Percentiles rank a stretch among this genome's conserved stretches.
These are phyloP conservation scores for Metellina segmentata DNA, from an alignment of 2,888 invertebrate genomes.

Conservation along the genomic window DNA sequence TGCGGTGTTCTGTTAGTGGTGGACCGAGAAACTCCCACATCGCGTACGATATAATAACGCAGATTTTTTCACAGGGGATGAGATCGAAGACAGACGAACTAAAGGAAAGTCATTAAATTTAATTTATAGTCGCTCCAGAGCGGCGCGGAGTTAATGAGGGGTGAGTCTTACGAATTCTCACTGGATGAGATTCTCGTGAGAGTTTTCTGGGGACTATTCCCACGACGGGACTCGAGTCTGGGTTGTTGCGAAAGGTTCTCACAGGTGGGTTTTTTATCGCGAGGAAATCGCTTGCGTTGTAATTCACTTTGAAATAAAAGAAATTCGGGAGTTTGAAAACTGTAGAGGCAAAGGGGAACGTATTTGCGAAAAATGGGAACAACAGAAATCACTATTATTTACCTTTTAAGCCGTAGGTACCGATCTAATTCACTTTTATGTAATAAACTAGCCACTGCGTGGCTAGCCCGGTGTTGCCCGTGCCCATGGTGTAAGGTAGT, in stretches of 20 bases:
- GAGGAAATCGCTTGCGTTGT: not conserved
- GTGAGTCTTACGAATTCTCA: constrained; percentile 10
- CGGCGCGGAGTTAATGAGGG: constrained; percentile 30
- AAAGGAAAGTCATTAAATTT: constrained; percentile 15
- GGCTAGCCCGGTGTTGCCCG: too few species aligned
- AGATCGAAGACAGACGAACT: constrained; percentile 3
- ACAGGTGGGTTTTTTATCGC: not conserved
- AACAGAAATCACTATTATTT: not conserved
- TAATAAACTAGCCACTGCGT: too few species aligned
- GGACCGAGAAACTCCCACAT: too few species aligned
- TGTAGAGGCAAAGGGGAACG: not conserved
- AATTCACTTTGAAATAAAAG: not conserved
- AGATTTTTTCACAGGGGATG: too few species aligned
- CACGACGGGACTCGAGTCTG: not conserved
- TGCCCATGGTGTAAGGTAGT: too few species aligned
- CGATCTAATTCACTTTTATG: not conserved
- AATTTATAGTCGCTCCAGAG: constrained; percentile 31
- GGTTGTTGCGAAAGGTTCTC: not conserved
- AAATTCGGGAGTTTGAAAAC: not conserved
- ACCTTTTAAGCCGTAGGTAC: not conserved
- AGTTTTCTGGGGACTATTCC: constrained; percentile 19
- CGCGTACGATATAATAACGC: too few species aligned
- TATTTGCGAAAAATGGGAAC: not conserved
- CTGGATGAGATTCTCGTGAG: constrained; percentile 37
- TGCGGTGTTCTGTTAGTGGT: too few species aligned